A percentile compares a stretch with the other conserved stretches of the same genome.
phyloP scores from a whole-genome alignment of 2,888 invertebrate genomes.

The Andrena dorsata region DNA sequence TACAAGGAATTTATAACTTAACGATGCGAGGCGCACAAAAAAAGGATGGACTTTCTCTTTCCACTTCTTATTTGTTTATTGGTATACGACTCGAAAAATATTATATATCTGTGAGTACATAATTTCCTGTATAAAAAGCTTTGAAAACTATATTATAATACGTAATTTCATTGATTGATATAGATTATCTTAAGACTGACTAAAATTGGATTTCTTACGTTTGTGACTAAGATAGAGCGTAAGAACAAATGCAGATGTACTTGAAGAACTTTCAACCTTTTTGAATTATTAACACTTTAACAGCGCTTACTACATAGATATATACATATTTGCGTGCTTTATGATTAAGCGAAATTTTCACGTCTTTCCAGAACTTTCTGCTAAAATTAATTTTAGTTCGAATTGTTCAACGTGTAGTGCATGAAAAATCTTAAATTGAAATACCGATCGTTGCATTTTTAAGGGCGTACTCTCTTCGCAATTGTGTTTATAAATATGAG shows the following conservation, averaged over 20 bases:
- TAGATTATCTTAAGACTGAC: constrained; percentile 44
- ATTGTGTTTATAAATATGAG: constrained; percentile 32
- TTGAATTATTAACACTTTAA: constrained; percentile 38
- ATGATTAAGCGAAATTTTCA: constrained; percentile 16
- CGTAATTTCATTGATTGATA: constrained; percentile 31
- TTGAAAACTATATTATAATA: constrained; percentile 38
- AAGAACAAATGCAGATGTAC: constrained; percentile 30
- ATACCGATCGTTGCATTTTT: constrained; percentile 27
- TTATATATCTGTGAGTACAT: constrained; percentile 48
- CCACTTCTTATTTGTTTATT: constrained; percentile 49
- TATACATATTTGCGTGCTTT: constrained; percentile 37
- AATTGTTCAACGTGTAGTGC: constrained; percentile 41
- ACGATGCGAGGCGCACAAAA: constrained; percentile 48
- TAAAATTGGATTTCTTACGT: constrained; percentile 47
- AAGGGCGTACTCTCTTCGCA: constrained; percentile 6
- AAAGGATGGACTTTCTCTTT: constrained; percentile 45
- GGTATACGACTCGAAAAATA: constrained; percentile 40
- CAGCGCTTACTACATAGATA: constrained; percentile 30
- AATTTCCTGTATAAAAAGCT: constrained; percentile 40
- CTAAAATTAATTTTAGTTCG: constrained; percentile 52
- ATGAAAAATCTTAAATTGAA: constrained; percentile 16
- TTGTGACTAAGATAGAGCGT: constrained; percentile 29
- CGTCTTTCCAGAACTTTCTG: constrained; percentile 43
- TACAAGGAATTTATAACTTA: constrained; percentile 61
- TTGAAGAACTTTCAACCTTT: constrained; percentile 10